phyloP scores from a whole-genome alignment of 2,888 invertebrate species.

The Epirrita christyi region DNA sequence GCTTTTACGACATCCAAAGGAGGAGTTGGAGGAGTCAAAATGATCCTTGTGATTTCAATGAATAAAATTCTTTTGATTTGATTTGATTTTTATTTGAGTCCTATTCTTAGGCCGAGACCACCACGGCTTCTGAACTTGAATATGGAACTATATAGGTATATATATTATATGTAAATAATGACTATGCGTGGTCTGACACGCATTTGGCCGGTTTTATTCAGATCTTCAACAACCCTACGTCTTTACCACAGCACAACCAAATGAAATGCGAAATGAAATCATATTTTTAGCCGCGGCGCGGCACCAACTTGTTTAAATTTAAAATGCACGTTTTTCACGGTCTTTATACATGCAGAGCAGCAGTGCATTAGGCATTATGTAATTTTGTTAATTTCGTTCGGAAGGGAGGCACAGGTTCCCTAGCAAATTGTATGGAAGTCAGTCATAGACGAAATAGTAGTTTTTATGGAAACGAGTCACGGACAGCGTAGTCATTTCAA shows the following conservation, averaged over 20 bases:
- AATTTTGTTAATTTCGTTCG: slow-evolving; percentile 25
- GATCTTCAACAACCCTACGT: slow-evolving; percentile 8
- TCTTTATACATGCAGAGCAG: slow-evolving; percentile 16
- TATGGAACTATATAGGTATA: too few species aligned
- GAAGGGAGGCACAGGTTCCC: background rate
- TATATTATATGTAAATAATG: too few species aligned
- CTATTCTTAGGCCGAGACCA: too few species aligned
- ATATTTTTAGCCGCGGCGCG: slow-evolving; percentile 28
- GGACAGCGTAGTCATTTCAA: background rate
- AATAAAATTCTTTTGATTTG: too few species aligned
- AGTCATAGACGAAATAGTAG: background rate
- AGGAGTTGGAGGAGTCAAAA: too few species aligned
- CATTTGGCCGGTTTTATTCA: too few species aligned
- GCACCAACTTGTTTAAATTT: slow-evolving; percentile 22
- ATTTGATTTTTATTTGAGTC: too few species aligned
- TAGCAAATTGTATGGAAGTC: slow-evolving; percentile 1
- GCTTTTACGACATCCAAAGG: too few species aligned
- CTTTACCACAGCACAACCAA: background rate
- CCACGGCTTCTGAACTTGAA: too few species aligned
- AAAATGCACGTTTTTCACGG: slow-evolving; percentile 34
- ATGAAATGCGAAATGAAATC: slow-evolving; percentile 25
- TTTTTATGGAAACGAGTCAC: background rate
- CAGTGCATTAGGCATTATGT: slow-evolving; percentile 35
- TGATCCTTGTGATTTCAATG: too few species aligned
- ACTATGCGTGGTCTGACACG: too few species aligned